Evolutionary conservation across 2,113 vertebrate species (phyloP), one percentile per base, ranked within the genome.

Genomic region (Grus americana): DNA sequence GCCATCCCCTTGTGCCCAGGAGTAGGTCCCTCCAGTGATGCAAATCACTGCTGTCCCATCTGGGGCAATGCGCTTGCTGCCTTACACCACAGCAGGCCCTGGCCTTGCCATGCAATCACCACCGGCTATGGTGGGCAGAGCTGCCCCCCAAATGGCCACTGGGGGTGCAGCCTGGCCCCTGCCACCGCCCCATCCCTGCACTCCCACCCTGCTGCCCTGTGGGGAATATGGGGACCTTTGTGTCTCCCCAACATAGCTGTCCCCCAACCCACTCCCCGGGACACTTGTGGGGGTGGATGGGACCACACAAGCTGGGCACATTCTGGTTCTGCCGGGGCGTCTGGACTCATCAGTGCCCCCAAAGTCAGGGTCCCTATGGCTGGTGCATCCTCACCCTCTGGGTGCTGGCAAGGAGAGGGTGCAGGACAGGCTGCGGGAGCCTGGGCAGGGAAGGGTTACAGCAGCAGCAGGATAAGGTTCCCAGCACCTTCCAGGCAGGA

Each of bases 361-460:
- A 14, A n/a, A 86, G 7, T 50, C 40, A 66, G 29, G 2, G 15
- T 62, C 15, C 5, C 62, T 58, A 1, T 11, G 36, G 11, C 38
- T 63, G 15, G 10, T 78, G 24, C 9, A 61, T 62, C 15, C 38
- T 63, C 47, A 84, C 4, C 4, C 12, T 66, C 79, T 20, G 27
- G 18, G 40, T 75, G 16, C n/a, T 1, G 1, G 40, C 42, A 79
- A 72, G 14, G 21, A 91, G 36, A 52, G 14, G 38, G 57, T 49
- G 49, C 12, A 11, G 44, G 30, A 16, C 46, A 72, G 9, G 15
- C 38, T 79, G 61, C 5, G 5, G 65, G 26, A 74, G 24, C 15
- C 40, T 0, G 0, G 75, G 30, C 0, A 1, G n/a, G 57, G 55
- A 82, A 75, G 50, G 57, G 49, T 82, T 88, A 88, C 10, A 0